Percentiles rank a stretch among this genome's conserved stretches.
These are phyloP conservation scores for Drosophila mojavensis DNA, from an alignment of 1,140 invertebrate genomes.

Conservation along the genomic window DNA sequence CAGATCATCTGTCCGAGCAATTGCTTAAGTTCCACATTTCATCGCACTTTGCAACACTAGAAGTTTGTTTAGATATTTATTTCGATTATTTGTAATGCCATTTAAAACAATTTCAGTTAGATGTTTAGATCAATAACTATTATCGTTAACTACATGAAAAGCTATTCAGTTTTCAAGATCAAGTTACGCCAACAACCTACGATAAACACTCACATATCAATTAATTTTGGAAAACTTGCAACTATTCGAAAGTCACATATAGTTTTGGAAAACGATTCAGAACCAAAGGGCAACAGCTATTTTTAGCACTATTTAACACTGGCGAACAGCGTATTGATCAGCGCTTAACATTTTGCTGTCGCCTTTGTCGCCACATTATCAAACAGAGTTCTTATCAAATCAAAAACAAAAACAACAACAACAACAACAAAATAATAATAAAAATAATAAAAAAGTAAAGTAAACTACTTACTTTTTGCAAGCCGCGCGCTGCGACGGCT, in stretches of 20 bases:
- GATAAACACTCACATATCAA: too few relatives aligned
- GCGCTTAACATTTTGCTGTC: background rate
- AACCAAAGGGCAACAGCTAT: background rate
- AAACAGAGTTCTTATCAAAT: constrained; percentile 49
- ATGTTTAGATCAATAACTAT: too few relatives aligned
- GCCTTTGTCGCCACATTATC: constrained; percentile 37
- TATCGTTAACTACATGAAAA: too few relatives aligned
- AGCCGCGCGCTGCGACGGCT: constrained; percentile 14
- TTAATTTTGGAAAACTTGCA: too few relatives aligned
- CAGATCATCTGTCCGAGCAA: too few relatives aligned
- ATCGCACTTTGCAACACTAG: background rate
- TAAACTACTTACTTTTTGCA: constrained; percentile 44
- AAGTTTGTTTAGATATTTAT: too few relatives aligned
- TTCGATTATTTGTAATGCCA: too few relatives aligned
- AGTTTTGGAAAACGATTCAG: background rate
- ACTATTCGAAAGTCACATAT: background rate
- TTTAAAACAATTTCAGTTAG: too few relatives aligned
- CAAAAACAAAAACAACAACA: background rate
- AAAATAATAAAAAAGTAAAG: constrained; percentile 25
- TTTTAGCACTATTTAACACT: background rate
- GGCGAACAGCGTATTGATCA: background rate
- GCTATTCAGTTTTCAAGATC: too few relatives aligned
- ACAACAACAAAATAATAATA: too few relatives aligned
- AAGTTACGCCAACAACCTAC: too few relatives aligned
- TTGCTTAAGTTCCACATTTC: background rate